A percentile compares a stretch with the other conserved stretches of the same genome.
phyloP scores from a whole-genome alignment of 1,140 invertebrate genomes.

The Neodiprion fabricii region DNA sequence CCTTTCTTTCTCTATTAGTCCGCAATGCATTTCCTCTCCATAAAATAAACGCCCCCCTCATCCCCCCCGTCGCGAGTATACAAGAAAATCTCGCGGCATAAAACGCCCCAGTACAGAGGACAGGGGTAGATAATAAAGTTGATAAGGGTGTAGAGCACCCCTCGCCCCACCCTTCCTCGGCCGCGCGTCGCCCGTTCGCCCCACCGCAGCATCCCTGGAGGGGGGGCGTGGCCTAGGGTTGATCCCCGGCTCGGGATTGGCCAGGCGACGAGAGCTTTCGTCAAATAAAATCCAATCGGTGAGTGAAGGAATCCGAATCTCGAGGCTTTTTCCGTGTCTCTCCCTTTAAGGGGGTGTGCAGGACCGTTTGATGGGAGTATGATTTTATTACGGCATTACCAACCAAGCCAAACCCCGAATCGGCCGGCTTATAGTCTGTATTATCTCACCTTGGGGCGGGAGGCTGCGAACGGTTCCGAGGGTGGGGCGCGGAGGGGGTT shows the following conservation, averaged over 20 bases:
- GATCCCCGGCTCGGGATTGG: constrained; percentile 50
- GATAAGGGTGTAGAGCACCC: constrained; percentile 56
- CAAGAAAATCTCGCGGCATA: constrained; percentile 50
- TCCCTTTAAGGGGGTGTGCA: constrained; percentile 51
- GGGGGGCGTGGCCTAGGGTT: constrained; percentile 50
- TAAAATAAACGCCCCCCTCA: constrained; percentile 10
- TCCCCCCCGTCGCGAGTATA: constrained; percentile 7
- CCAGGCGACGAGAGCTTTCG: constrained; percentile 48
- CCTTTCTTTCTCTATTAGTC: background rate
- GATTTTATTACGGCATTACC: constrained; percentile 64
- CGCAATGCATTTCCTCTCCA: constrained; percentile 6
- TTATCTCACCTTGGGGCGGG: constrained; percentile 53
- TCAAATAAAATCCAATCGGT: constrained; percentile 64
- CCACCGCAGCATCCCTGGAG: constrained; percentile 6
- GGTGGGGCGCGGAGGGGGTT: constrained; percentile 20
- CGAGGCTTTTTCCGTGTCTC: constrained; percentile 40
- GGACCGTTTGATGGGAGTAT: constrained; percentile 60
- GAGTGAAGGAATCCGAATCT: constrained; percentile 59
- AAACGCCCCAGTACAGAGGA: constrained; percentile 29
- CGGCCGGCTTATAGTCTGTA: constrained; percentile 60
- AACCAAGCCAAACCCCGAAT: constrained; percentile 59
- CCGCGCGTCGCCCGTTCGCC: constrained; percentile 27
- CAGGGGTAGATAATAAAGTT: constrained; percentile 59
- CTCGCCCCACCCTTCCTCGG: constrained; percentile 23
- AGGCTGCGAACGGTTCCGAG: constrained; percentile 14